Evolutionary conservation across 2,113 vertebrate genomes (phyloP).

Genomic region (Mus spicilegus): DNA sequence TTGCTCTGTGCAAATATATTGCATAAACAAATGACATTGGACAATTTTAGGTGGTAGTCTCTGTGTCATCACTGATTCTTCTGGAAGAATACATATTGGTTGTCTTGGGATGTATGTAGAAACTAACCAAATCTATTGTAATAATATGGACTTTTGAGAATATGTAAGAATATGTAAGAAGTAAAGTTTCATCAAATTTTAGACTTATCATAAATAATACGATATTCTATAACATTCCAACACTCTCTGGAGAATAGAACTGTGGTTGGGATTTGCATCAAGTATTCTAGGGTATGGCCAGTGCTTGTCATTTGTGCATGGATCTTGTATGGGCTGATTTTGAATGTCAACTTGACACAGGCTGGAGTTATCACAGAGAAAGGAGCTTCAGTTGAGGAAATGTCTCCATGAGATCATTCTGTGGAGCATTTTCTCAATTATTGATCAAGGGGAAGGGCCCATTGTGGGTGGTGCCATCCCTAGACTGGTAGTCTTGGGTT

Average conservation of each 20-base stretch:
- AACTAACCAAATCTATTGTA: slow-evolving; percentile 34
- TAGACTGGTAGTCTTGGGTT: too few species aligned
- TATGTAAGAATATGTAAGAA: not conserved
- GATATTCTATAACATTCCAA: not conserved
- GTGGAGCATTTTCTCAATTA: too few species aligned
- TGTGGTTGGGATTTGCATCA: not conserved
- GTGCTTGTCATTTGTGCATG: not conserved
- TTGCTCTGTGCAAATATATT: not conserved
- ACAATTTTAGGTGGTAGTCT: too few species aligned
- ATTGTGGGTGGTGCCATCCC: too few species aligned
- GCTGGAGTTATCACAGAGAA: too few species aligned
- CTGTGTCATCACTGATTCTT: too few species aligned
- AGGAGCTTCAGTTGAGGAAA: too few species aligned
- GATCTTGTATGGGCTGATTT: not conserved
- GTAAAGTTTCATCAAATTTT: not conserved
- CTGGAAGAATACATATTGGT: too few species aligned
- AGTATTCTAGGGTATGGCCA: not conserved
- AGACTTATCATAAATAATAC: not conserved
- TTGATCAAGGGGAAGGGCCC: too few species aligned
- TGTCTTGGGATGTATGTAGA: not conserved
- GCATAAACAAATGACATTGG: not conserved
- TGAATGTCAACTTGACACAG: too few species aligned
- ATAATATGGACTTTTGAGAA: not conserved
- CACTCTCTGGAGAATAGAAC: not conserved
- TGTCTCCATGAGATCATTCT: too few species aligned